Evolutionary conservation across 2,888 invertebrate genomes (phyloP), one percentile per base, ranked within the genome.

Genomic region (Xanthia icteritia): DNA sequence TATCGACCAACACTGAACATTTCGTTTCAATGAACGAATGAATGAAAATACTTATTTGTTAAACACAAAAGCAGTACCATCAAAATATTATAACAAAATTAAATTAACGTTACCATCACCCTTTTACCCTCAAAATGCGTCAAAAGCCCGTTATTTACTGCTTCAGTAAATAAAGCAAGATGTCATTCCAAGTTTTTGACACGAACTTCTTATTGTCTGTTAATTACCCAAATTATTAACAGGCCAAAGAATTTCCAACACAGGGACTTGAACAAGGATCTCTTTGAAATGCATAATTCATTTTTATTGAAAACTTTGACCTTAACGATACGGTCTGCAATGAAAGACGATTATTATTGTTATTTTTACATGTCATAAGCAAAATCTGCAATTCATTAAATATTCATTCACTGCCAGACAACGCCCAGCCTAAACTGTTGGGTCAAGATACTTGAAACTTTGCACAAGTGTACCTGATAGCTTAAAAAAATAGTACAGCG

Each of bases 271-370:
- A 78, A 77, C 76, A 77, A 70, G 77, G 73, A 76, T 86, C 69
- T 76, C 76, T 82, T 82, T 82, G 81, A 86, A 80, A 86, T 88
- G 79, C 81, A 88, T 88, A 81, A 88, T 89, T 88, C 77, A 89
- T 86, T 82, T 77, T 68, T 83, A 82, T 81, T 81, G 84, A 88
- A 89, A 89, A 86, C 76, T 88, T 88, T 65, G 48, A 72, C 73
- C 58, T n/a, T 77, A 61, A 54, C 60, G 71, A 73, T 74, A 81
- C 27, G 69, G 83, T 65, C 77, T 65, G 77, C 77, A 77, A 42
- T n/a, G 36, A 77, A 36, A 65, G 15, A 23, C 5, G n/a, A 31
- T 20, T 27, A 27, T 5, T 0, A 20, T 2, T 51, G 5, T 51
- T 51, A 27, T 13, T 23, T 42, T 81, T 17, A 67, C 8, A 9